Conservation (phyloP, 2,888 invertebrate species). For the Spicauda simplicius region DNA sequence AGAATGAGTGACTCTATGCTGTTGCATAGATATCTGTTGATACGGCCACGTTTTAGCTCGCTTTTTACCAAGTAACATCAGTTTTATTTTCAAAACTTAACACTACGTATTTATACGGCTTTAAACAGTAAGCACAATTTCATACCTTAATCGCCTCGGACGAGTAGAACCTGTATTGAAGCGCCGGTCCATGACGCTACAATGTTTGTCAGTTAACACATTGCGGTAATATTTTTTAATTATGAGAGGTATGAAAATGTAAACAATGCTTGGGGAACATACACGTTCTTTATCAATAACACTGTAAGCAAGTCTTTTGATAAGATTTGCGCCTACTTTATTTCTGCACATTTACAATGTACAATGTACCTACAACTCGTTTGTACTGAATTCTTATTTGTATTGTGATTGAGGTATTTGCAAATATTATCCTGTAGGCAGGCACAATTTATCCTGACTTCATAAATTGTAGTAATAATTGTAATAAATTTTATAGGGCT, state of each 20-base stretch:
- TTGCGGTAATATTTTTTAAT: background rate
- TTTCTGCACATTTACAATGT: background rate
- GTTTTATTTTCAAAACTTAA: too few relatives aligned
- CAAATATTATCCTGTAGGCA: background rate
- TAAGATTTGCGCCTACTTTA: background rate
- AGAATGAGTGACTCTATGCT: too few relatives aligned
- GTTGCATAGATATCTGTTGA: too few relatives aligned
- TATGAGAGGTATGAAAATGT: background rate
- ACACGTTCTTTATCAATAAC: background rate
- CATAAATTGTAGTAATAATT: too few relatives aligned
- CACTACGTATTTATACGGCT: too few relatives aligned
- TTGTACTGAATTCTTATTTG: background rate
- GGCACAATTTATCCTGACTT: background rate
- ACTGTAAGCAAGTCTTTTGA: background rate
- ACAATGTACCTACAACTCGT: background rate
- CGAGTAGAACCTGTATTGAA: too few relatives aligned
- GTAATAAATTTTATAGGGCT: too few relatives aligned
- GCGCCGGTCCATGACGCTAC: too few relatives aligned
- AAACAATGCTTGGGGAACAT: background rate
- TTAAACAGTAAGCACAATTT: too few relatives aligned
- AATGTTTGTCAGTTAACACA: background rate
- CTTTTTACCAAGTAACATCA: too few relatives aligned
- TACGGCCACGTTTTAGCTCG: too few relatives aligned
- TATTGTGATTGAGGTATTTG: background rate
- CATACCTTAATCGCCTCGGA: too few relatives aligned